Evolutionary conservation across 2,113 vertebrate species (phyloP), one percentile per base, ranked within the genome.

Genomic region (Muntiacus reevesi): DNA sequence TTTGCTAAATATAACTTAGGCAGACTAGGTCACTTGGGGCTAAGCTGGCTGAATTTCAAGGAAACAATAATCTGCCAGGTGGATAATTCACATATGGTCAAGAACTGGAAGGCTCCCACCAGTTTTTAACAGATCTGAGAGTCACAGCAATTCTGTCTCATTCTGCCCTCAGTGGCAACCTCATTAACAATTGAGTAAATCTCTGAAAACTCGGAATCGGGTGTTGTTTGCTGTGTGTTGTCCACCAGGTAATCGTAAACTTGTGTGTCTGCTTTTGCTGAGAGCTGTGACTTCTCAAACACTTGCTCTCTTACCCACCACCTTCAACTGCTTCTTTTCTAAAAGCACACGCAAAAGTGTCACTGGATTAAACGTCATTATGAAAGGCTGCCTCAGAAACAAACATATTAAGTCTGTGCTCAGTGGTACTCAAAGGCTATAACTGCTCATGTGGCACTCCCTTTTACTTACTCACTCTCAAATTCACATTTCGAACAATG

Each of bases 1-100:
- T 93, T 97, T 97, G 47, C 93, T 97, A 96, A 97, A 93, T 91
- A 91, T 97, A 96, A 89, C 52, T 71, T 54, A 78, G 55, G 64
- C 89, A 85, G 60, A 76, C 76, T 40, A 95, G 82, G 81, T 97
- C 90, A 97, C 74, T 96, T 55, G 17, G 55, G 95, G 92, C 71
- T 91, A 71, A 57, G 14, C 71, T 97, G 95, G 94, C 81, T 94
- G 79, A 54, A 83, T 96, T 98, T 91, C 94, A 97, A 96, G 76
- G 82, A 89, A 93, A 96, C 50, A 76, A 40, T 54, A 96, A 79
- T 59, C 95, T 15, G 27, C 87, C 84, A 93, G 97, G 52, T 93
- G 62, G 62, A 59, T 92, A 95, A 94, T 95, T 96, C 93, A 62
- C 83, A 89, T 93, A 82, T 36, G 87, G 62, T 78, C 84, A 91